phyloP scores from a whole-genome alignment of 2,797 vertebrate species.

The Ispidina lecontei region DNA sequence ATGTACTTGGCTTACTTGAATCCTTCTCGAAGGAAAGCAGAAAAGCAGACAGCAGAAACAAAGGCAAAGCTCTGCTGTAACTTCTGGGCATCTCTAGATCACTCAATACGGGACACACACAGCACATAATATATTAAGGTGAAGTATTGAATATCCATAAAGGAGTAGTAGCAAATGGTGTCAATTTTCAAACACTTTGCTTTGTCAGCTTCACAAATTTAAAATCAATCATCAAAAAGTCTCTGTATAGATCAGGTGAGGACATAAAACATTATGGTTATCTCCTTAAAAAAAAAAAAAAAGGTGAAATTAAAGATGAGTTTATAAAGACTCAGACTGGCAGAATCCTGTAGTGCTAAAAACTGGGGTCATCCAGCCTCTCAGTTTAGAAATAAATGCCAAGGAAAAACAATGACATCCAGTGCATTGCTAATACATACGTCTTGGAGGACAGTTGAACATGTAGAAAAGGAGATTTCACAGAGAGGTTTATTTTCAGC shows the following conservation, averaged over 20 bases:
- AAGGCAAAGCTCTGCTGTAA: background rate
- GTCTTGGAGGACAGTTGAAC: background rate
- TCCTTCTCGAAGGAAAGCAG: background rate
- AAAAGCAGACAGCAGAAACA: background rate
- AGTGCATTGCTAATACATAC: conserved; percentile 21
- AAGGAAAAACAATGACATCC: conserved; percentile 18
- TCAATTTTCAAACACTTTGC: conserved; percentile 69
- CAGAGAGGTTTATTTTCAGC: conserved; percentile 31
- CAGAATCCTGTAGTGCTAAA: background rate
- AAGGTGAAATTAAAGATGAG: conserved; percentile 10
- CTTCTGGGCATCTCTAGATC: background rate
- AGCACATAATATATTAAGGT: conserved; percentile 51
- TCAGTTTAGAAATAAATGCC: conserved; percentile 13
- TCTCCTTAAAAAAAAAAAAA: background rate
- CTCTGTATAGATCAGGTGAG: conserved; percentile 45
- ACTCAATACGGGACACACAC: background rate
- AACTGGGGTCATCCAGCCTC: background rate
- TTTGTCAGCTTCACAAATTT: conserved; percentile 69
- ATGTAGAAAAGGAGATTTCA: background rate
- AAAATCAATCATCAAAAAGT: conserved; percentile 71
- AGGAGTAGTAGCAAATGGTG: conserved; percentile 55
- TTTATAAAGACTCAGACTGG: conserved; percentile 12
- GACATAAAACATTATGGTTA: conserved; percentile 34
- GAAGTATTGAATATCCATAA: conserved; percentile 67
- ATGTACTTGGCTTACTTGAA: background rate